Conservation (phyloP, 2,888 invertebrate species). For the Meteorus colon region DNA sequence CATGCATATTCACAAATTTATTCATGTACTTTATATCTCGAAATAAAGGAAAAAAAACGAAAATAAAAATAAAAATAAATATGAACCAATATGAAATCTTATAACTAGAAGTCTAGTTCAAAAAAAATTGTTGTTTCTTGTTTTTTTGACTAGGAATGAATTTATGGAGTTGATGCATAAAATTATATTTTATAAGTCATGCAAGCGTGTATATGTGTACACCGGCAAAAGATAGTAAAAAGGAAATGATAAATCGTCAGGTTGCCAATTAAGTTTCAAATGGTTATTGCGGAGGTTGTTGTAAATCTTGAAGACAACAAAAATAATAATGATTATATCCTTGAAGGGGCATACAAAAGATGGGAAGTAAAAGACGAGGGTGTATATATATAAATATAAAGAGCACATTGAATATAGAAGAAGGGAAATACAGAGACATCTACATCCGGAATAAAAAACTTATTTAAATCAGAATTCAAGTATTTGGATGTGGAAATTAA, state of each 20-base stretch:
- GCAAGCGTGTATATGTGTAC: neutral
- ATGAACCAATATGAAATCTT: conserved; percentile 2
- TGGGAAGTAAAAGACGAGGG: conserved; percentile 21
- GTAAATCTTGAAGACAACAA: conserved; percentile 49
- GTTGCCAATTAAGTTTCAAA: conserved; percentile 45
- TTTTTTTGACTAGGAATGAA: neutral
- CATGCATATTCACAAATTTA: conserved; percentile 3
- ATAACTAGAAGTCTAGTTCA: neutral
- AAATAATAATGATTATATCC: conserved; percentile 47
- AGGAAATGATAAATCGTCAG: conserved; percentile 45
- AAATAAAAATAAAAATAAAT: neutral
- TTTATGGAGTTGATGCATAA: neutral
- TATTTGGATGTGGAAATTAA: too few relatives aligned
- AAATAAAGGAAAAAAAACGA: neutral
- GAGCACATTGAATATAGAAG: conserved; percentile 11
- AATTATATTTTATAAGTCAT: conserved; percentile 22
- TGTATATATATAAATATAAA: conserved; percentile 2
- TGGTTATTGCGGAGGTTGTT: conserved; percentile 28
- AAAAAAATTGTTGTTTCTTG: neutral
- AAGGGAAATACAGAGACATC: conserved; percentile 30
- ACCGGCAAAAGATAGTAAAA: neutral
- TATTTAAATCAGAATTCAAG: too few relatives aligned
- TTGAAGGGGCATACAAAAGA: conserved; percentile 23
- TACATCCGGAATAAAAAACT: too few relatives aligned
- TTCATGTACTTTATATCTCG: neutral